Conservation (phyloP, 2,113 vertebrate species). For the Epinephelus moara region DNA sequence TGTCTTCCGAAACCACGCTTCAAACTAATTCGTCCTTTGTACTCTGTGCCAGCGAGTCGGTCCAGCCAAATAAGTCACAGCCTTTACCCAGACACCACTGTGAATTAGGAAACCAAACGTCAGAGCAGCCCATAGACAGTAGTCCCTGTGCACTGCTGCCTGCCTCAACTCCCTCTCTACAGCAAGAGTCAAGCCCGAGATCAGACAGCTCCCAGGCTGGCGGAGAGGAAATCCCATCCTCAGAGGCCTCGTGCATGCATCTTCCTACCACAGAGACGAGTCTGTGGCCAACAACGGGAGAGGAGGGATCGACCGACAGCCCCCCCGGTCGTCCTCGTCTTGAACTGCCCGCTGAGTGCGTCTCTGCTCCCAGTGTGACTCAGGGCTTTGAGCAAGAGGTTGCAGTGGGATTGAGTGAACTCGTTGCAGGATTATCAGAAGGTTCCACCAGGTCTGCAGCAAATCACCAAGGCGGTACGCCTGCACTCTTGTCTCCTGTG, state of each 20-base stretch:
- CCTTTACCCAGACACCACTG: conserved; percentile 58
- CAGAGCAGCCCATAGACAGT: conserved; percentile 39
- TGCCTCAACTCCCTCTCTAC: conserved; percentile 12
- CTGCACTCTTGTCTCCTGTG: neutral
- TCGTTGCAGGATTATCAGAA: conserved; percentile 39
- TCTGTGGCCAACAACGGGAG: conserved; percentile 37
- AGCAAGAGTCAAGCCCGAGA: conserved; percentile 29
- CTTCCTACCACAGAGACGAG: conserved; percentile 21
- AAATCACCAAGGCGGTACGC: neutral
- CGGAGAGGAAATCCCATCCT: conserved; percentile 48
- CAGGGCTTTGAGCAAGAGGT: conserved; percentile 16
- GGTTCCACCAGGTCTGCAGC: conserved; percentile 35
- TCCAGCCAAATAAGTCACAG: conserved; percentile 54
- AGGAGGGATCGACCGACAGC: conserved; percentile 36
- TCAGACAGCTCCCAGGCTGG: conserved; percentile 47
- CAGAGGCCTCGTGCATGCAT: conserved; percentile 25
- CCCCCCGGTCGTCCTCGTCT: conserved; percentile 9
- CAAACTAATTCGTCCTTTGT: conserved; percentile 53
- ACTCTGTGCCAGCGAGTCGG: conserved; percentile 44
- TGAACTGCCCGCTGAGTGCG: conserved; percentile 23
- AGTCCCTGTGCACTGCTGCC: conserved; percentile 24
- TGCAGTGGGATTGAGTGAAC: conserved; percentile 30
- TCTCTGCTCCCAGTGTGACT: conserved; percentile 27
- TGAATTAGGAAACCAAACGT: conserved; percentile 46
- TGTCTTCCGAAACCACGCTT: conserved; percentile 48